Percentiles rank a stretch among this genome's conserved stretches.
phyloP scores from a whole-genome alignment of 1,140 invertebrate genomes.

The Dinothrombium tinctorium region DNA sequence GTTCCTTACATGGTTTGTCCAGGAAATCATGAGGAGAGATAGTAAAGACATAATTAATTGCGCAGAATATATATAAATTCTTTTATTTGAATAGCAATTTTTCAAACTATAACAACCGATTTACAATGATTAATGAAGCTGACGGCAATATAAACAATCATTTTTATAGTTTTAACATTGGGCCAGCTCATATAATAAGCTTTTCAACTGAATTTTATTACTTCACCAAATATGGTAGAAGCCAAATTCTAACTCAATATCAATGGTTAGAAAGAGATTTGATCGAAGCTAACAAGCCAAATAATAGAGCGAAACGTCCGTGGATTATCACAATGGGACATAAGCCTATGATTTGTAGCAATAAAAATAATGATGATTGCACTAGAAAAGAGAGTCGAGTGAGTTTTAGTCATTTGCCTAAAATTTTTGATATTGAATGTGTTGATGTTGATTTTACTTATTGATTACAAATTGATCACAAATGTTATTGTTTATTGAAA shows the following conservation, averaged over 20 bases:
- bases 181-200: slow-evolving; percentile 68
- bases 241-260: slow-evolving; percentile 58
- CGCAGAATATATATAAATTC: slow-evolving; percentile 17
- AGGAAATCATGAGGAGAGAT: slow-evolving; percentile 65
- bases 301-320: slow-evolving; percentile 39
- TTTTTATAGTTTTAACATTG: slow-evolving; percentile 35
- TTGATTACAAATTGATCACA: background rate
- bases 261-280: slow-evolving; percentile 68
- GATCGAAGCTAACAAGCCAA: slow-evolving; percentile 27
- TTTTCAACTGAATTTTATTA: slow-evolving; percentile 93
- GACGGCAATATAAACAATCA: slow-evolving; percentile 11
- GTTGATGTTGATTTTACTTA: slow-evolving; percentile 1
- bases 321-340: slow-evolving; percentile 93
- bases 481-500: background rate
- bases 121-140: slow-evolving; percentile 23
- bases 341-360: slow-evolving; percentile 90
- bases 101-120: slow-evolving; percentile 54
- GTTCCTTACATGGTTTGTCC: slow-evolving; percentile 72
- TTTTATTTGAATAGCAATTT: slow-evolving; percentile 41
- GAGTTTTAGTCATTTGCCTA: background rate
- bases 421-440: background rate
- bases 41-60: slow-evolving; percentile 58
- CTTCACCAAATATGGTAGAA: slow-evolving; percentile 42
- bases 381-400: background rate
- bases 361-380: slow-evolving; percentile 63